Evolutionary conservation across 2,888 invertebrate species (phyloP).

Genomic region (Dicyrtoma fusca): DNA sequence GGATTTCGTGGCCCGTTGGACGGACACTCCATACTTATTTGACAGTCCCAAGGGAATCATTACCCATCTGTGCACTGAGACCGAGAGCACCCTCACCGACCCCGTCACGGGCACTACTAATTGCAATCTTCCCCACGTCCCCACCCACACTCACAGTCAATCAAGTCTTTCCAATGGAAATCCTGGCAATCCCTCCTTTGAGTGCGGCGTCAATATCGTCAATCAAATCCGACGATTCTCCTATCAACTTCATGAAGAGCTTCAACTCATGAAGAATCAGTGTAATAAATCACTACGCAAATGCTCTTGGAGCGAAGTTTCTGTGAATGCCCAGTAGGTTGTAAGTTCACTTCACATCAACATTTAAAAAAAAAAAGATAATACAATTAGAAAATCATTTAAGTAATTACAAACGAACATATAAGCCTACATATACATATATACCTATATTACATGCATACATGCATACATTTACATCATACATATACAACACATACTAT

Average conservation of each 20-base stretch:
- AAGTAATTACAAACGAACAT: background rate
- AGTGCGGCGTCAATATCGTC: constrained; percentile 52
- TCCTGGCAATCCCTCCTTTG: constrained; percentile 2
- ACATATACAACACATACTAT: background rate
- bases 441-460: background rate
- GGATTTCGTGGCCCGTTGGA: constrained; percentile 84
- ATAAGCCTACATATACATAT: background rate
- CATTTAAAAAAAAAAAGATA: background rate
- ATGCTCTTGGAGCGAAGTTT: constrained; percentile 55
- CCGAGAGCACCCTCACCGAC: background rate
- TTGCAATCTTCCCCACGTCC: constrained; percentile 6
- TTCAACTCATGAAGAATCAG: constrained; percentile 55
- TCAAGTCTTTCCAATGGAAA: constrained; percentile 8
- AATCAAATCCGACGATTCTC: constrained; percentile 56
- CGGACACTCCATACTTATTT: constrained; percentile 82
- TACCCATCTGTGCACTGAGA: constrained; percentile 45
- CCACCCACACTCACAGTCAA: constrained; percentile 21
- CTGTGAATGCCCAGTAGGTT: constrained; percentile 51
- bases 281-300: constrained; percentile 44
- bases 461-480: background rate
- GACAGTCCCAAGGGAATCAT: constrained; percentile 62
- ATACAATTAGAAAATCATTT: background rate
- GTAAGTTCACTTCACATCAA: background rate
- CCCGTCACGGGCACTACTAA: background rate
- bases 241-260: constrained; percentile 55